Conservation (phyloP, 1,140 invertebrate species). For the Lordiphosa collinella region DNA sequence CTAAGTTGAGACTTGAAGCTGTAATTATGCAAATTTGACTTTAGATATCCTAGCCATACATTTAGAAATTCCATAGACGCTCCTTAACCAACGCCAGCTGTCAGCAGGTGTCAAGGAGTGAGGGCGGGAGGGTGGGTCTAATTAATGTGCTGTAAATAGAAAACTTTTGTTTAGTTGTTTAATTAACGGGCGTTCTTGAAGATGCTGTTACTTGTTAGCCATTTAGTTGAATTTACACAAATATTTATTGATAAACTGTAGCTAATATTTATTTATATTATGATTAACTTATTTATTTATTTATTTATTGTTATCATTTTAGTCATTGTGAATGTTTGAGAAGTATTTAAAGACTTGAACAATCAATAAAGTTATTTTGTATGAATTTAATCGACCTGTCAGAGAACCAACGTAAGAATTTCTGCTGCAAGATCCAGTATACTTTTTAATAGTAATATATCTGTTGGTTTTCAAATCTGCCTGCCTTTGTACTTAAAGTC, state of each 20-base stretch:
- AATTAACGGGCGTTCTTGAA: slow-evolving; percentile 40
- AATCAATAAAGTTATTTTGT: slow-evolving; percentile 52
- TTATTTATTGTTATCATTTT: slow-evolving; percentile 49
- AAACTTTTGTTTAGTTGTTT: slow-evolving; percentile 61
- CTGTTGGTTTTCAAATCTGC: too few relatives aligned
- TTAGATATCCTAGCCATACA: slow-evolving; percentile 67
- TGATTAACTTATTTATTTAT: slow-evolving; percentile 30
- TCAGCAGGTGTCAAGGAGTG: slow-evolving; percentile 15
- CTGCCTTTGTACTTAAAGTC: too few relatives aligned
- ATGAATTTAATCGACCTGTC: background rate
- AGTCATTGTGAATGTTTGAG: slow-evolving; percentile 31
- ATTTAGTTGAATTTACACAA: slow-evolving; percentile 57
- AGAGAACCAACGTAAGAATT: too few relatives aligned
- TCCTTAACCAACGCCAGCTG: slow-evolving; percentile 30
- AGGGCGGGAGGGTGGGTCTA: slow-evolving; percentile 20
- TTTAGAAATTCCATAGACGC: slow-evolving; percentile 26
- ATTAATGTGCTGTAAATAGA: slow-evolving; percentile 66
- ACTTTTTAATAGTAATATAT: too few relatives aligned
- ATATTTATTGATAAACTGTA: slow-evolving; percentile 48
- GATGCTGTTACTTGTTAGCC: slow-evolving; percentile 61
- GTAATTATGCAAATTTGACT: slow-evolving; percentile 70
- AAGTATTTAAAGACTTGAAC: slow-evolving; percentile 39
- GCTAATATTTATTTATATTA: slow-evolving; percentile 9
- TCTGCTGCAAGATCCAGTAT: too few relatives aligned
- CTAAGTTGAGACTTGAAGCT: slow-evolving; percentile 32